Evolutionary conservation across 2,888 invertebrate species (phyloP).

Genomic region (Morpho helenor): DNA sequence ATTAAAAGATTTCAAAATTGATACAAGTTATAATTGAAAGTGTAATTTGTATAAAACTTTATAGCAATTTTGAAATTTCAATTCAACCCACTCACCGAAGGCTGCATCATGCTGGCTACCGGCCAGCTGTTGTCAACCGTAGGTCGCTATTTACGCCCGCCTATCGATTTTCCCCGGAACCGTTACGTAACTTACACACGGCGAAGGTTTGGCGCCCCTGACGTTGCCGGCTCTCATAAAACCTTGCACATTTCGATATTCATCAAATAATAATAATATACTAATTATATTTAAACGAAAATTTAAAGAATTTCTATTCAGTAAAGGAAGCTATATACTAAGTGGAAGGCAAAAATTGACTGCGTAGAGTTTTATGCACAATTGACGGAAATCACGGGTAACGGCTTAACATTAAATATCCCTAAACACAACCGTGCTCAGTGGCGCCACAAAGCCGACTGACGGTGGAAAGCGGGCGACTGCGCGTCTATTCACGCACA

Average conservation of each 20-base stretch:
- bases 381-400: conserved; percentile 41
- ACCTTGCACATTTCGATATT: conserved; percentile 40
- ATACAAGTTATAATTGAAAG: too few relatives aligned
- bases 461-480: conserved; percentile 47
- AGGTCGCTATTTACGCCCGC: conserved; percentile 68
- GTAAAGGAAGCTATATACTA: conserved; percentile 15
- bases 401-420: conserved; percentile 24
- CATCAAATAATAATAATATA: conserved; percentile 6
- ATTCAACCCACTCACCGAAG: conserved; percentile 54
- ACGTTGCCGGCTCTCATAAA: conserved; percentile 45
- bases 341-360: conserved; percentile 36
- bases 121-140: conserved; percentile 72
- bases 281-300: not conserved
- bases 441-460: conserved; percentile 67
- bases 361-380: conserved; percentile 38
- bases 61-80: conserved; percentile 5
- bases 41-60: not conserved
- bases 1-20: too few relatives aligned
- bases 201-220: conserved; percentile 57
- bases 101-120: conserved; percentile 64
- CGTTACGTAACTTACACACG: conserved; percentile 68
- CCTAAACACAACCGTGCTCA: conserved; percentile 49
- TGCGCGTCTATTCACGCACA: conserved; percentile 51
- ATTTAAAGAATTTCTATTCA: conserved; percentile 1
- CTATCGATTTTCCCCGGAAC: conserved; percentile 73